Evolutionary conservation across 2,797 vertebrate species (phyloP).

Genomic region (Austrolebias charrua): DNA sequence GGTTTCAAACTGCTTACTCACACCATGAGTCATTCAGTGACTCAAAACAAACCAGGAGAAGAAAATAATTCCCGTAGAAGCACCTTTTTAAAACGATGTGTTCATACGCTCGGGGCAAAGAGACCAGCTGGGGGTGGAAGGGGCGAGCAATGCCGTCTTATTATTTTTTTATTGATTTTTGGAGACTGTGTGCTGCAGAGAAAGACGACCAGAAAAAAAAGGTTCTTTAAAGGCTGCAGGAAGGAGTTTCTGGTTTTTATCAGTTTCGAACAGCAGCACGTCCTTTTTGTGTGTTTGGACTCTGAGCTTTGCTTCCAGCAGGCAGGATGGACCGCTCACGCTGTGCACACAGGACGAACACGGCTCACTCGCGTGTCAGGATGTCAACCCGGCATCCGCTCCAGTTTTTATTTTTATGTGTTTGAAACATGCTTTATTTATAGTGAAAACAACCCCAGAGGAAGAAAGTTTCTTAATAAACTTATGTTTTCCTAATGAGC

Average conservation of each 20-base stretch:
- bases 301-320: slow-evolving; percentile 47
- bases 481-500: not conserved
- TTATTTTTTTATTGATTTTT: slow-evolving; percentile 3
- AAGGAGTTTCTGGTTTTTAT: slow-evolving; percentile 30
- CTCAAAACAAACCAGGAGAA: slow-evolving; percentile 28
- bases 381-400: not conserved
- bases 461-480: not conserved
- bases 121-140: not conserved
- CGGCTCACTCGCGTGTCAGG: not conserved
- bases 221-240: not conserved
- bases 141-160: too few relatives aligned
- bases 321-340: slow-evolving; percentile 26
- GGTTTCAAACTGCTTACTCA: slow-evolving; percentile 54
- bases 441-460: too few relatives aligned
- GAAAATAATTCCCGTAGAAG: slow-evolving; percentile 15
- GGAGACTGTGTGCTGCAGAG: slow-evolving; percentile 1
- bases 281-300: slow-evolving; percentile 34
- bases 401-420: rapidly evolving
- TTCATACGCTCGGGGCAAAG: not conserved
- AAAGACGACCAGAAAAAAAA: not conserved
- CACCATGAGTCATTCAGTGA: slow-evolving; percentile 59
- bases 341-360: slow-evolving; percentile 2
- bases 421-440: not conserved
- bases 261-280: slow-evolving; percentile 8
- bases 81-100: not conserved